These are phyloP conservation scores for Conopomorpha cramerella DNA, from an alignment of 1,140 invertebrate species.

Conservation along the genomic window DNA sequence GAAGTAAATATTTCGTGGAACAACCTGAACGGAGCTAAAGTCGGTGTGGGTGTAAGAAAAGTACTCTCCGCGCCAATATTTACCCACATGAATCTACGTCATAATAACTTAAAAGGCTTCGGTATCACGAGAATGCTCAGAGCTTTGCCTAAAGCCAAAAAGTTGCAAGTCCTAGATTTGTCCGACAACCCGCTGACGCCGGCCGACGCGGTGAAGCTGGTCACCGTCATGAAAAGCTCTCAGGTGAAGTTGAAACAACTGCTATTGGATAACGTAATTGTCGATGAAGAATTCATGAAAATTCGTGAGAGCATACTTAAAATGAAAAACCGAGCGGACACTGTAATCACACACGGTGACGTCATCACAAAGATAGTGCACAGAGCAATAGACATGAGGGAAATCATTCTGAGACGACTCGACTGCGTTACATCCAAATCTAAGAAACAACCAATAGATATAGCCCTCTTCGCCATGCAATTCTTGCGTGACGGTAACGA, in stretches of 20 bases:
- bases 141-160: slow-evolving; percentile 22
- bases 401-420: slow-evolving; percentile 25
- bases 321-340: slow-evolving; percentile 17
- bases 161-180: slow-evolving; percentile 35
- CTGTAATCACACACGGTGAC: slow-evolving; percentile 22
- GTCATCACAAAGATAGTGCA: slow-evolving; percentile 11
- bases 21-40: slow-evolving; percentile 14
- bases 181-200: slow-evolving; percentile 46
- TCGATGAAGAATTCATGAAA: slow-evolving; percentile 17
- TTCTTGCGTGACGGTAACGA: slow-evolving; percentile 18
- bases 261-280: slow-evolving; percentile 26
- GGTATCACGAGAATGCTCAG: slow-evolving; percentile 15
- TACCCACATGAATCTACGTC: slow-evolving; percentile 22
- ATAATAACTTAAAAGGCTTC: slow-evolving; percentile 25
- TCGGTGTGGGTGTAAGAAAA: slow-evolving; percentile 18
- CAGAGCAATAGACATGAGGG: slow-evolving; percentile 19
- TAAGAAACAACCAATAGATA: slow-evolving; percentile 21
- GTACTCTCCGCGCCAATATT: slow-evolving; percentile 18
- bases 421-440: slow-evolving; percentile 21
- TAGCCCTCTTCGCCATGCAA: slow-evolving; percentile 22
- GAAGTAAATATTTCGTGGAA: slow-evolving; percentile 38
- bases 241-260: slow-evolving; percentile 23
- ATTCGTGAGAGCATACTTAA: slow-evolving; percentile 13
- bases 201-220: slow-evolving; percentile 25
- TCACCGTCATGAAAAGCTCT: slow-evolving; percentile 18